Conservation (phyloP, 2,797 vertebrate genomes). For the Chanos chanos region DNA sequence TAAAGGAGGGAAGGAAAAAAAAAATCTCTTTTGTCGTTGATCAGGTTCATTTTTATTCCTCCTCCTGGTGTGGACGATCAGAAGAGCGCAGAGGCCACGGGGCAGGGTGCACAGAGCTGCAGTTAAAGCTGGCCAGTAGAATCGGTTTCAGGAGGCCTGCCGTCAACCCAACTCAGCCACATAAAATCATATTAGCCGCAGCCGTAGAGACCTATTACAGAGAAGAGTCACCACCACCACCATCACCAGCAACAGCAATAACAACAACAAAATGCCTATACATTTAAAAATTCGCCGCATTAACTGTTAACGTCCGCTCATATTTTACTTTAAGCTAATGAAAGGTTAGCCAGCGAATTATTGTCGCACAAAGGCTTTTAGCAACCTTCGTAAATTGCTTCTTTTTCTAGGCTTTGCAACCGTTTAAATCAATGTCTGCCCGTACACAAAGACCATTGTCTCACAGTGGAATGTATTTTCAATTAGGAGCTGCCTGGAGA, state of each 20-base stretch:
- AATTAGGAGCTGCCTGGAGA: constrained; percentile 65
- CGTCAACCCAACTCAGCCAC: constrained; percentile 61
- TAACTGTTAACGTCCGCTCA: constrained; percentile 68
- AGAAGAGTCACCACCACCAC: constrained; percentile 50
- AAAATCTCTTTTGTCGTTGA: constrained; percentile 60
- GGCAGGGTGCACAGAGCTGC: constrained; percentile 58
- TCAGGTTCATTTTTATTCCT: constrained; percentile 58
- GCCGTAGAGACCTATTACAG: constrained; percentile 57
- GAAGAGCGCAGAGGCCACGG: constrained; percentile 50
- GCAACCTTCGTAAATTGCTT: constrained; percentile 69
- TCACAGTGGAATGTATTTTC: constrained; percentile 66
- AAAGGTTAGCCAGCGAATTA: constrained; percentile 68
- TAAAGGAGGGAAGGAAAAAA: too few species aligned
- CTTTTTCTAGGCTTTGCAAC: constrained; percentile 64
- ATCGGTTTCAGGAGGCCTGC: constrained; percentile 66
- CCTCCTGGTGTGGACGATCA: constrained; percentile 51
- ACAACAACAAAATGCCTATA: constrained; percentile 45
- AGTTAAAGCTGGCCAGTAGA: constrained; percentile 68
- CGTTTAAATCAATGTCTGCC: constrained; percentile 65
- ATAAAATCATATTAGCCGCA: constrained; percentile 74
- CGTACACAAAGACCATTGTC: constrained; percentile 68
- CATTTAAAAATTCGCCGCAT: constrained; percentile 62
- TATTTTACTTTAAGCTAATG: constrained; percentile 63
- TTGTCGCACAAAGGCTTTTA: constrained; percentile 61
- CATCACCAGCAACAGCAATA: background rate